Evolutionary conservation across 2,113 vertebrate species (phyloP), one percentile per base, ranked within the genome.

Genomic region (Dromaius novaehollandiae): DNA sequence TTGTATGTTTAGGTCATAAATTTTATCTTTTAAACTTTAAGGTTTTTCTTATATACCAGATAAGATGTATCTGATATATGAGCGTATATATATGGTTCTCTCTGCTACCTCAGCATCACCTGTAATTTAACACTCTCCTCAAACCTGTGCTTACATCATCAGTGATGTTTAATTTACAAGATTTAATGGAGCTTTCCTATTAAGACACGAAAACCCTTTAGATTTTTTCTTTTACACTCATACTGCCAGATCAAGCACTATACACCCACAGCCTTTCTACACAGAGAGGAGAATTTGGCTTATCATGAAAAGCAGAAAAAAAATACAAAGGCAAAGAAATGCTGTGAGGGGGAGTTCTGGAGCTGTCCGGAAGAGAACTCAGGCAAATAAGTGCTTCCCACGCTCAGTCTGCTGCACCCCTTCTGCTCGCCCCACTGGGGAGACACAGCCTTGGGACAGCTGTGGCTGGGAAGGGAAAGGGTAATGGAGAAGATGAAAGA

Each of bases 361-460:
- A 96, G 71, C 83, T 77, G 68, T 91, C 91, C 65, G 2, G 93
- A 94, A 96, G 82, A 92, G 58, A 96, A 68, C 75, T 91, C 78
- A 63, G 8, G 95, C 85, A 93, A 91, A 82, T 76, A 36, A 18
- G 1, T 61, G 83, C 93, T 97, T 97, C 95, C 95, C 95, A 97
- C 89, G 76, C 91, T 97, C 84, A 91, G 88, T 83, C 96, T 97
- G 96, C 95, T 92, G 81, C 78, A 58, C 48, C 85, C 71, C 25
- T 93, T 91, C 93, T 97, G 87, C 92, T 90, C 64, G 68, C 30
- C n/a, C 60, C 42, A 6, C 14, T 18, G 78, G 66, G 34, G 42
- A 73, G 53, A 88, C 58, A 38, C 51, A 86, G 64, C 0, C 0
- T 25, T 34, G 55, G 95, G 60, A 89, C 79, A 60, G 51, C 64